Evolutionary conservation across 37 sponge, comb jelly and placozoan genomes (phyloP).

Genomic region (Ephydatia muelleri): DNA sequence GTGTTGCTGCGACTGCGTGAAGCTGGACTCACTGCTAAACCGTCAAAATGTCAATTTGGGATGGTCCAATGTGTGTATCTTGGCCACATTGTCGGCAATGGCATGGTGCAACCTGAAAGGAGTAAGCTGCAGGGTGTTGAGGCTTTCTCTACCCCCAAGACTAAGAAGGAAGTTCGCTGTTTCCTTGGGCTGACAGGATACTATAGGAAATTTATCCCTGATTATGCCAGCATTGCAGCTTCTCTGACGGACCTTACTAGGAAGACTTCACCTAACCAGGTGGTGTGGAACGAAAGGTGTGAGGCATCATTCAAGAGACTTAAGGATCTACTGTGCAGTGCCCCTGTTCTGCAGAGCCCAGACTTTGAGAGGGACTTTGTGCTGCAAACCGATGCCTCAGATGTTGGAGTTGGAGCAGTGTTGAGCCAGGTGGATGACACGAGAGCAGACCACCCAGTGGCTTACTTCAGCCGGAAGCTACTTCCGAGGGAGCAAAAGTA

Average conservation of each 20-base stretch:
- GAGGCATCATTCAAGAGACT: constrained; percentile 36
- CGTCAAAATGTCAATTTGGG: constrained; percentile 51
- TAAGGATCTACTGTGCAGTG: constrained; percentile 12
- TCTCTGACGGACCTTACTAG: constrained; percentile 42
- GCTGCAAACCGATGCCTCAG: constrained; percentile 55
- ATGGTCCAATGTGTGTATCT: constrained; percentile 33
- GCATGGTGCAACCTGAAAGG: constrained; percentile 33
- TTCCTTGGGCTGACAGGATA: constrained; percentile 65
- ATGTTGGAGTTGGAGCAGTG: constrained; percentile 52
- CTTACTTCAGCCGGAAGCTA: constrained; percentile 43
- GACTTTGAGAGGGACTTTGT: constrained; percentile 21
- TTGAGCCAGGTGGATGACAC: constrained; percentile 34
- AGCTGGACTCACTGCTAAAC: constrained; percentile 54
- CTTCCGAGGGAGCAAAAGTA: constrained; percentile 36
- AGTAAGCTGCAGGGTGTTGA: constrained; percentile 42
- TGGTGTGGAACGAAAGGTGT: constrained; percentile 39
- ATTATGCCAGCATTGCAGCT: constrained; percentile 25
- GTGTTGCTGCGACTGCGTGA: constrained; percentile 26
- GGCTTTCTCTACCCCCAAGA: constrained; percentile 14
- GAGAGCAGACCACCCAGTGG: constrained; percentile 39
- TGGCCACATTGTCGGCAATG: constrained; percentile 53
- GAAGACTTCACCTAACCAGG: constrained; percentile 17
- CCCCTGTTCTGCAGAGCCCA: constrained; percentile 35
- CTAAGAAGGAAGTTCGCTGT: constrained; percentile 48
- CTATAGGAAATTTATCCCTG: constrained; percentile 42